Base-by-base conservation (phyloP, 2,888 invertebrate species). In the Lasius platythorax region DNA sequence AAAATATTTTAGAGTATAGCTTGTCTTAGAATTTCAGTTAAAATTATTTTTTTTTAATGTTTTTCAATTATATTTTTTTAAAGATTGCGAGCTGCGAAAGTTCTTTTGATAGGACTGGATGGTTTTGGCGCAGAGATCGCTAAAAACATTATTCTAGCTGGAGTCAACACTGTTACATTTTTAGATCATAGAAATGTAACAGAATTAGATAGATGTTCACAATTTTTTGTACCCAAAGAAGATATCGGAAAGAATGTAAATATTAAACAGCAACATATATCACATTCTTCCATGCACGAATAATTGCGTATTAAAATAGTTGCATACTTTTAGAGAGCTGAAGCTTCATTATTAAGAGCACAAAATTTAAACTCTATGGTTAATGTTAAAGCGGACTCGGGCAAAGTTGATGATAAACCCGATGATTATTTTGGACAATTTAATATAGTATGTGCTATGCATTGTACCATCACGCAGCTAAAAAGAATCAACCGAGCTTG, bases 91-190 rank as follows among this genome's bases (percentile, higher is more conserved):
- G 97, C 97, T 66, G 97, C 99, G 0, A 97, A 97, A 95, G 97
- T 99, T 84, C 96, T 99, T 56, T 95, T 99, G 83, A 97, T 98
- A 91, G 99, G 99, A 5, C 92, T 99, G 43, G 96, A 97, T 93
- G 99, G 99, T 5, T 96, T 99, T 43, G 99, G 99, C 33, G 99
- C 99, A 11, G 99, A 99, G 96, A 97, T 99, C 63, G 98, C 98
- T 0, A 99, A 99, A 95, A 99, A 99, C 95, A 97, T 99, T 72
- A 97, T 99, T 91, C 95, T 99, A 40, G 97, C 98, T 37, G 99
- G 99, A 70, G 97, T 99, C 0, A 98, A 99, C 93, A 97, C 98
- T 37, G 96, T 99, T 0, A 98, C 97, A 82, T 96, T 99, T 83
- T 95, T 98, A 90, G 99, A 99, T 95, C 96, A 97, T 93, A 96